Evolutionary conservation across 1,140 invertebrate genomes (phyloP), one percentile per base, ranked within the genome.

Genomic region (Stegodyphus dumicola): DNA sequence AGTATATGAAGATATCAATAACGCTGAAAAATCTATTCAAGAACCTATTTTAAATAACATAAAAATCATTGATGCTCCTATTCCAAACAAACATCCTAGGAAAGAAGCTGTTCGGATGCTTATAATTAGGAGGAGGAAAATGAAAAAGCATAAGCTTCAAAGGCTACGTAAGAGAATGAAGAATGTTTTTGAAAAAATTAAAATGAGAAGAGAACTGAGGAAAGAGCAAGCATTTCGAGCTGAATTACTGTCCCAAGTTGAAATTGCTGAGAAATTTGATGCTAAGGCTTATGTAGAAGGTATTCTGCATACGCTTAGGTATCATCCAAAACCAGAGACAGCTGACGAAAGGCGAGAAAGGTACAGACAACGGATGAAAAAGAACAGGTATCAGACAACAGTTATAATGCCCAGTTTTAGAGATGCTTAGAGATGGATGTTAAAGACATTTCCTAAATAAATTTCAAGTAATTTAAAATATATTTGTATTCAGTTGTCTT

Each of bases 121-220:
- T 88, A 93, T 94, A 0, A 96, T 96, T 69, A 92, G 96, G 65
- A 92, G 93, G 69, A 93, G 92, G 60, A 97, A 97, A 91, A 96
- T 97, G 94, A 96, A 94, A 89, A 95, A 94, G 88, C 96, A 97
- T 88, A 95, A 96, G 89, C 91, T 95, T 66, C 94, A 89, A 88
- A 97, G 97, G 90, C 90, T 95, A 51, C 92, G 94, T 79, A 96
- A 95, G 89, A 93, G 91, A 85, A 95, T 95, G 94, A 94, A 93
- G 88, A 94, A 93, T 90, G 91, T 93, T 69, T 94, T 94, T 92
- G 93, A 92, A n/a, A 95, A 95, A 64, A 86, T 89, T 51, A 93
- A 93, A 85, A 92, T 94, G 88, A 93, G 92, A 18, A 92, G 95
- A 80, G 93, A 94, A 88, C 90, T 94, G 71, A 91, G 92, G 73